phyloP scores from a whole-genome alignment of 2,113 vertebrate species.

The Odontesthes bonariensis region DNA sequence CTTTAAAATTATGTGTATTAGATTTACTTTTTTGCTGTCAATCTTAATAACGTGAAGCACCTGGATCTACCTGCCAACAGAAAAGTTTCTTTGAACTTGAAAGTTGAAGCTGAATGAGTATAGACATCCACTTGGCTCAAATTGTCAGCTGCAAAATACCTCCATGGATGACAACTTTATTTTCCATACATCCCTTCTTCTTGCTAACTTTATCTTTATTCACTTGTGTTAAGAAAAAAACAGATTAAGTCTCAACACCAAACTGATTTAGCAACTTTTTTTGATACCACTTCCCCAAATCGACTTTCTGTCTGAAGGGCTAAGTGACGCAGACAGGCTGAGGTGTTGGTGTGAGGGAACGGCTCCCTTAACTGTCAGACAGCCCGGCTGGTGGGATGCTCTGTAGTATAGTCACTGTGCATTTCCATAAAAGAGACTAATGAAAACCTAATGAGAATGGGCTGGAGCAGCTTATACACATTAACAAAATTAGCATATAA shows the following conservation, averaged over 20 bases:
- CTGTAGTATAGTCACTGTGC: conserved; percentile 54
- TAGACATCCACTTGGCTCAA: too few relatives aligned
- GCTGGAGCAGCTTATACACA: conserved; percentile 74
- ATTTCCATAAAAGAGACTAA: conserved; percentile 77
- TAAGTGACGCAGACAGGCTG: conserved; percentile 10
- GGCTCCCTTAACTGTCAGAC: conserved; percentile 35
- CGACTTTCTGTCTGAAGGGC: background rate
- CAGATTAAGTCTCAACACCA: conserved; percentile 19
- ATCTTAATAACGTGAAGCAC: too few relatives aligned
- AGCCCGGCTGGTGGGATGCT: conserved; percentile 14
- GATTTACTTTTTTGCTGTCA: too few relatives aligned
- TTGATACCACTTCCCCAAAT: conserved; percentile 8
- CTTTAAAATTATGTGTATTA: too few relatives aligned
- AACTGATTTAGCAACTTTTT: conserved; percentile 5
- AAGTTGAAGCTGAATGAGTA: too few relatives aligned
- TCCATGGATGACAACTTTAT: background rate
- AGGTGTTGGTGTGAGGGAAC: conserved; percentile 30
- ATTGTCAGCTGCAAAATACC: background rate
- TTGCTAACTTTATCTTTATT: conserved; percentile 15
- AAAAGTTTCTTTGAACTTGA: too few relatives aligned
- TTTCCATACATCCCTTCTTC: background rate
- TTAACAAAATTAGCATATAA: conserved; percentile 80
- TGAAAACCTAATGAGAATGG: conserved; percentile 79
- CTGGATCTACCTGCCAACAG: too few relatives aligned
- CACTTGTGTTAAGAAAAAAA: conserved; percentile 12